These are phyloP conservation scores for Bucco capensis DNA, from an alignment of 2,113 vertebrate genomes.

Conservation along the genomic window DNA sequence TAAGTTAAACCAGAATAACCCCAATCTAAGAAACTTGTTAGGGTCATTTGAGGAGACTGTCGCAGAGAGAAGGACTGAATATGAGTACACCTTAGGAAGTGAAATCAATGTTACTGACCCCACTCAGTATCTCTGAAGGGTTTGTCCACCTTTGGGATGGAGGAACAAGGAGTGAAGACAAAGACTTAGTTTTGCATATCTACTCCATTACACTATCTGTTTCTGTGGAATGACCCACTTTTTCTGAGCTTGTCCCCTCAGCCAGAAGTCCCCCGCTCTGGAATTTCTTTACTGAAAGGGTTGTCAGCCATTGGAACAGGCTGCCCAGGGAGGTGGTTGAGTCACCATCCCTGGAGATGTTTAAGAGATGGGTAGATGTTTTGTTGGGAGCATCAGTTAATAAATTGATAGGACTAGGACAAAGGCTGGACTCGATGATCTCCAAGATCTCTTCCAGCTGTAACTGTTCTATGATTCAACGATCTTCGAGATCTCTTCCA, in stretches of 20 bases:
- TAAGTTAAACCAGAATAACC: not conserved
- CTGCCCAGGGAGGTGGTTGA: no score
- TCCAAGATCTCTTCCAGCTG: no score
- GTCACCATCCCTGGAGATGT: no score
- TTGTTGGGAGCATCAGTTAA: no score
- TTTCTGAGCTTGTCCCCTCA: not conserved
- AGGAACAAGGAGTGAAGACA: not conserved
- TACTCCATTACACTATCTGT: fast-evolving
- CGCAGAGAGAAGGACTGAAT: not conserved
- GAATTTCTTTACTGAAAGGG: no score
- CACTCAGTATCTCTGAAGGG: not conserved
- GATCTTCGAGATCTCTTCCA: no score
- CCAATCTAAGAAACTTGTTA: not conserved
- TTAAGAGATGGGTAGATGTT: no score
- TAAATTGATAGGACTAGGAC: no score
- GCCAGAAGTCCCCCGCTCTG: not conserved
- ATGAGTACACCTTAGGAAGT: not conserved
- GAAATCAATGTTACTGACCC: not conserved
- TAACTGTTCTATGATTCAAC: no score
- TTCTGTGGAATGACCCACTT: not conserved
- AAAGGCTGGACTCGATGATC: no score
- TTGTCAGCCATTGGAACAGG: no score
- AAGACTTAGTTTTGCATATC: not conserved
- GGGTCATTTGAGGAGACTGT: not conserved
- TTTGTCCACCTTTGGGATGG: not conserved